Evolutionary conservation across 2,797 vertebrate genomes (phyloP), one percentile per base, ranked within the genome.

Genomic region (Perodicticus potto): DNA sequence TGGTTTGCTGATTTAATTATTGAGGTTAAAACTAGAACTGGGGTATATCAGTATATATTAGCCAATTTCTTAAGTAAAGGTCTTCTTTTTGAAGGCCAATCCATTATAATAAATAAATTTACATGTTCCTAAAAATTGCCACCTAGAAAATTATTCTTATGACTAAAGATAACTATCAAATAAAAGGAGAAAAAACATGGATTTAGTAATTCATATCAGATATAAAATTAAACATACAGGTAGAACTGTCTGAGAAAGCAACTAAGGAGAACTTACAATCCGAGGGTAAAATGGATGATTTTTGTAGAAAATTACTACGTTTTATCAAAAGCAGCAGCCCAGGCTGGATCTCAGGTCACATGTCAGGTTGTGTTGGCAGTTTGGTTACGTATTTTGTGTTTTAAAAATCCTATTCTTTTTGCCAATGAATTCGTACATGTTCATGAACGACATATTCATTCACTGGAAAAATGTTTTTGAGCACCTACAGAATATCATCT

Each of bases 21-120:
- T 69, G 29, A 69, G 11, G 8, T 69, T 43, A 55, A 92, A 92
- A 85, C 76, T n/a, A 12, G 11, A 59, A 19, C 16, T 78, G 73
- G n/a, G 1, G 22, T 29, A 55, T 57, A 43, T 61, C 63, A 86
- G n/a, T 23, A 86, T 91, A 72, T 34, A 78, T 77, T 45, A 87
- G 20, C 25, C 61, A 96, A 78, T 61, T 43, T 0, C 2, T 86
- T 61, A 82, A n/a, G 27, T 45, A 32, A 3, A 53, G 5, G 19
- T 34, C 19, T 77, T 65, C 19, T 72, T 87, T 91, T 88, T 84
- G 63, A 90, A 74, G 34, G 22, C 25, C 59, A 76, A 90, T 84
- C 22, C 23, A 17, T 32, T 49, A 55, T 1, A 55, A 63, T 89
- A 89, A 86, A 65, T 53, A 92, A 94, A 74, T 2, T 27, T 7